A percentile compares a stretch with the other conserved stretches of the same genome.
These are phyloP conservation scores for Rhinogobio ventralis DNA, from an alignment of 2,797 vertebrate genomes.

Conservation along the genomic window DNA sequence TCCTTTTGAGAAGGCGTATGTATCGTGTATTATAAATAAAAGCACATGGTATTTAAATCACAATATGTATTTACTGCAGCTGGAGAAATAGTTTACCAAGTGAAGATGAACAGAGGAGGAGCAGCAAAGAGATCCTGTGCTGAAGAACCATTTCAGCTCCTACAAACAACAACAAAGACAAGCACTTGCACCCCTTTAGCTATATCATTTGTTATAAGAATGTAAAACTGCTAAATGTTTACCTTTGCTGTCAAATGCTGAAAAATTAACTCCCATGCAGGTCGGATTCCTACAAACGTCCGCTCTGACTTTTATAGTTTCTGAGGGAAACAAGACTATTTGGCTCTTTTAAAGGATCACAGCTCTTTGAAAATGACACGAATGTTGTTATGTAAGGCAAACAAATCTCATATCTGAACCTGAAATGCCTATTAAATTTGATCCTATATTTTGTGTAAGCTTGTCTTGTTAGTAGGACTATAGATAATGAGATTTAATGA, in stretches of 20 bases:
- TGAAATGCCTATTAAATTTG: not conserved
- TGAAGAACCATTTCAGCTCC: slow-evolving; percentile 26
- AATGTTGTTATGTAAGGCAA: not conserved
- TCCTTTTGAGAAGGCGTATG: too few species aligned
- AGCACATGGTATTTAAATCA: not conserved
- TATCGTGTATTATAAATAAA: too few species aligned
- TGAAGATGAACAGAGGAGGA: not conserved
- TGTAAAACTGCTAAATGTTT: not conserved
- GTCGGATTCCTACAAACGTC: not conserved
- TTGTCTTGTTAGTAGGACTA: not conserved
- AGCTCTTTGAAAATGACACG: slow-evolving; percentile 3
- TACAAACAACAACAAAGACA: not conserved
- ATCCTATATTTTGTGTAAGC: not conserved
- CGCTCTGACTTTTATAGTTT: not conserved
- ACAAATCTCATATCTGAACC: slow-evolving; percentile 2
- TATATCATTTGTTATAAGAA: not conserved
- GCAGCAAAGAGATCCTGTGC: not conserved
- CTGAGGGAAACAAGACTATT: not conserved
- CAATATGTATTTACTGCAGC: not conserved
- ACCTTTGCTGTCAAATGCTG: not conserved
- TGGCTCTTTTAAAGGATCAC: not conserved
- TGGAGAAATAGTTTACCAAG: not conserved
- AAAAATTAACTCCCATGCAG: not conserved
- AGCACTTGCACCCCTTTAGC: not conserved
- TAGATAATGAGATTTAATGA: not conserved